phyloP scores from a whole-genome alignment of 2,888 invertebrate species.

The Saturnia japonica region DNA sequence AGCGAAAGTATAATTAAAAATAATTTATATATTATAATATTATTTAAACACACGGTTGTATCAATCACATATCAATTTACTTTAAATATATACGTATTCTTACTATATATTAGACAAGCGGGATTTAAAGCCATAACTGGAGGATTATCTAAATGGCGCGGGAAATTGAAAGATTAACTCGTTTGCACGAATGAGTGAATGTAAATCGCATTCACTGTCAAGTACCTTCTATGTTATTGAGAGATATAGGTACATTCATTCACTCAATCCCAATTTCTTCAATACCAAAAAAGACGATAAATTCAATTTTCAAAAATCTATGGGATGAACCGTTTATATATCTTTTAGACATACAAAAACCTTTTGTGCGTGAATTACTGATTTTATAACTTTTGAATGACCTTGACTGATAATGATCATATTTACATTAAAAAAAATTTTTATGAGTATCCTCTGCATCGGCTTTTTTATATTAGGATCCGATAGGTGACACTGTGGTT shows the following conservation, averaged over 20 bases:
- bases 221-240: conserved; percentile 8
- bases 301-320: background rate
- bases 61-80: background rate
- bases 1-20: too few relatives aligned
- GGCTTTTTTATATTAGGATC: too few relatives aligned
- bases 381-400: too few relatives aligned
- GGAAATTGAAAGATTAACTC: conserved; percentile 44
- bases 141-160: conserved; percentile 43
- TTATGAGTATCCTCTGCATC: too few relatives aligned
- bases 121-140: conserved; percentile 20
- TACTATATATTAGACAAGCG: background rate
- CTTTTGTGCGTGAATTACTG: too few relatives aligned
- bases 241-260: conserved; percentile 5
- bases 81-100: background rate
- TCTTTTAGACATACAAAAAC: too few relatives aligned
- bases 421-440: too few relatives aligned
- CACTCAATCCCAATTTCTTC: background rate
- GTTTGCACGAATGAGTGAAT: conserved; percentile 37
- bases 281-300: background rate
- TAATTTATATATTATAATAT: too few relatives aligned
- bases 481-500: too few relatives aligned
- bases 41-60: background rate
- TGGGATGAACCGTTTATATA: background rate
- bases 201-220: conserved; percentile 27
- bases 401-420: too few relatives aligned